These are phyloP conservation scores for Rhabdomys dilectus DNA, from an alignment of 2,113 vertebrate genomes.

Conservation along the genomic window DNA sequence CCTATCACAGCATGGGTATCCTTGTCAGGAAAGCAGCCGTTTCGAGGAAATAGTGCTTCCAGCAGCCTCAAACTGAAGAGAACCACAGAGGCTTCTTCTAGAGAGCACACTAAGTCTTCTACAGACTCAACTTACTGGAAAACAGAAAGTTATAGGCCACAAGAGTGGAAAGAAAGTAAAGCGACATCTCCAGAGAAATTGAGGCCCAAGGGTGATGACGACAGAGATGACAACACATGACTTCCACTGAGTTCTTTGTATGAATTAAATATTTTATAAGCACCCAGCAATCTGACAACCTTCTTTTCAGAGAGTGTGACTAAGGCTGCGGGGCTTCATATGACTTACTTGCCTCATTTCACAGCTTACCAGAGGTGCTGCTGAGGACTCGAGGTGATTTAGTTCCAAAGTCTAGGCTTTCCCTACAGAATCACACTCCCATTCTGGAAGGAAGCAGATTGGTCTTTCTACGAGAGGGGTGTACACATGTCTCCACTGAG, in stretches of 20 bases:
- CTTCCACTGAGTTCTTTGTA: neutral
- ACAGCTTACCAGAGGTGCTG: neutral
- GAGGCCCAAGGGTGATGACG: neutral
- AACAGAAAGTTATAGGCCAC: neutral
- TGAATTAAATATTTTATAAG: neutral
- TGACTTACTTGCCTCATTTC: neutral
- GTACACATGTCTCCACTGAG: neutral
- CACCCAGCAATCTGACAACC: neutral
- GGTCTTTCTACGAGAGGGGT: neutral
- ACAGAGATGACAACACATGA: neutral
- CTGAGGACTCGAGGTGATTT: neutral
- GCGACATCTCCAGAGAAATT: neutral
- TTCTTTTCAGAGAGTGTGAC: neutral
- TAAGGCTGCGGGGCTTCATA: neutral
- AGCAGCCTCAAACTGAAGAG: constrained; percentile 36
- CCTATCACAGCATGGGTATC: neutral
- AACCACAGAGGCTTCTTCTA: constrained; percentile 17
- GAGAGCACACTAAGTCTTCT: neutral
- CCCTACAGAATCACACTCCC: neutral
- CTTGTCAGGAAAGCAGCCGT: constrained; percentile 5
- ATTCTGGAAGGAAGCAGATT: neutral
- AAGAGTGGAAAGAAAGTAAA: neutral
- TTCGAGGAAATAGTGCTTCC: constrained; percentile 33
- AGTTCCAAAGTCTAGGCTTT: neutral
- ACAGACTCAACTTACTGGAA: neutral